Percentiles rank a stretch among this genome's conserved stretches.
Conservation (phyloP, 2,888 invertebrate species). For the Apamea anceps region DNA sequence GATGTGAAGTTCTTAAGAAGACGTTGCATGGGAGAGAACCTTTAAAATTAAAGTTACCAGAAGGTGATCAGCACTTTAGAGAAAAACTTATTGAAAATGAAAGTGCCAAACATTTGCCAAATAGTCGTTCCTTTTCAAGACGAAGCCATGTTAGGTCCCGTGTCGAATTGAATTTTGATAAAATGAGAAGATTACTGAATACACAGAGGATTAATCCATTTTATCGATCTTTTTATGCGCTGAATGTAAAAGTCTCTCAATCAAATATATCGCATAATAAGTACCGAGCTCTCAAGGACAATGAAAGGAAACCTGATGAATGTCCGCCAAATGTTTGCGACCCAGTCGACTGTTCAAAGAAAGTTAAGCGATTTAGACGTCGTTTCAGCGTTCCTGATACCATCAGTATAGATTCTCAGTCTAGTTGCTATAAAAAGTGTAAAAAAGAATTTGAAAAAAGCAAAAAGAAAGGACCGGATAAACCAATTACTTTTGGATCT, state of each 20-base stretch:
- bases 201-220: constrained; percentile 39
- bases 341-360: constrained; percentile 52
- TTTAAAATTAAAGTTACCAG: constrained; percentile 20
- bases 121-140: constrained; percentile 12
- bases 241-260: constrained; percentile 46
- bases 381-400: background rate
- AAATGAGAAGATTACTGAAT: constrained; percentile 37
- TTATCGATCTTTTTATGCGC: constrained; percentile 49
- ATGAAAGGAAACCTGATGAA: constrained; percentile 50
- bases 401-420: background rate
- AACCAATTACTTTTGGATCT: constrained; percentile 16
- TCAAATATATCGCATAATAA: constrained; percentile 1
- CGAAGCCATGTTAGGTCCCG: constrained; percentile 16
- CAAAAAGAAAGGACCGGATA: background rate
- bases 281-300: background rate
- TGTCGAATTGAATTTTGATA: constrained; percentile 34
- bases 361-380: constrained; percentile 34
- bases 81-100: constrained; percentile 6
- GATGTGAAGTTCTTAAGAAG: constrained; percentile 2
- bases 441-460: background rate
- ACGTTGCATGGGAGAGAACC: background rate
- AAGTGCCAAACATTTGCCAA: background rate
- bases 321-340: constrained; percentile 62
- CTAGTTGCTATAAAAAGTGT: background rate
- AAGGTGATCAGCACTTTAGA: background rate